These are phyloP conservation scores for Phlogophora meticulosa DNA, from an alignment of 2,888 invertebrate genomes.

Conservation along the genomic window DNA sequence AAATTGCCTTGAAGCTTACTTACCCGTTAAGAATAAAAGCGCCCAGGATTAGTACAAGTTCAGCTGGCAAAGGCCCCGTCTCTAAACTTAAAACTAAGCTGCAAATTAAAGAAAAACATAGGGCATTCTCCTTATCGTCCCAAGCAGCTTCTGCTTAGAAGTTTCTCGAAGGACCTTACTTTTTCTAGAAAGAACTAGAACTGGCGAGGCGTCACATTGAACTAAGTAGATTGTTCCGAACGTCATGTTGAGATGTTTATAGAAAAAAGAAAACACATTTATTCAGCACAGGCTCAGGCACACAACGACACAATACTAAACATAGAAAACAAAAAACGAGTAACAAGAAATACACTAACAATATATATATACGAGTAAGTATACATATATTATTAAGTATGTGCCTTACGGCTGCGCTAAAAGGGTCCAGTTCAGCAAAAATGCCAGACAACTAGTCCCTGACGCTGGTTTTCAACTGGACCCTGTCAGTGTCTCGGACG, in stretches of 20 bases:
- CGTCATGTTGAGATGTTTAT: slow-evolving; percentile 27
- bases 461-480: too few relatives aligned
- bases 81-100: slow-evolving; percentile 12
- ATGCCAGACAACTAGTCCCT: too few relatives aligned
- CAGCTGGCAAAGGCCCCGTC: background rate
- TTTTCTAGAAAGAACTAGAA: slow-evolving; percentile 3
- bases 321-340: too few relatives aligned
- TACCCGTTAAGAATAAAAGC: slow-evolving; percentile 37
- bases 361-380: too few relatives aligned
- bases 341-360: too few relatives aligned
- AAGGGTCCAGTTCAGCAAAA: too few relatives aligned
- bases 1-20: slow-evolving; percentile 27
- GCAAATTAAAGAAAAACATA: slow-evolving; percentile 33
- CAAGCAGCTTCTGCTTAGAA: slow-evolving; percentile 13
- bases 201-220: slow-evolving; percentile 4
- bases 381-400: too few relatives aligned
- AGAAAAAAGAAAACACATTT: too few relatives aligned
- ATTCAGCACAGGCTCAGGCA: too few relatives aligned
- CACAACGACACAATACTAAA: too few relatives aligned
- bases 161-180: slow-evolving; percentile 16
- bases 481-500: too few relatives aligned
- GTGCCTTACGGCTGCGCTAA: too few relatives aligned
- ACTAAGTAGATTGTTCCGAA: slow-evolving; percentile 23
- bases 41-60: slow-evolving; percentile 22
- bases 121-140: slow-evolving; percentile 23